Evolutionary conservation across 2,888 invertebrate species (phyloP).

Genomic region (Alsophila aescularia): DNA sequence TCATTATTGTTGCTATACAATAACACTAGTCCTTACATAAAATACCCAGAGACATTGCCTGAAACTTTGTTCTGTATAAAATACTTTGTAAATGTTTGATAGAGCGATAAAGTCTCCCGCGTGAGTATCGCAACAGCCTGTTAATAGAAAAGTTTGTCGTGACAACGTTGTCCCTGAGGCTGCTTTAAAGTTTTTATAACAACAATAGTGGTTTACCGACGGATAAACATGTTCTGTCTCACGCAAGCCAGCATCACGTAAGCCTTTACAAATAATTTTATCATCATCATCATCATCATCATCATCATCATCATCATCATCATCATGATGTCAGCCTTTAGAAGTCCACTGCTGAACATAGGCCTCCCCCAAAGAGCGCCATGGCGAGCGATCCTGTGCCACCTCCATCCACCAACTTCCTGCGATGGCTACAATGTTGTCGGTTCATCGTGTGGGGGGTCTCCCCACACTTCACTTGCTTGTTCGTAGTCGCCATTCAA

Average conservation of each 20-base stretch:
- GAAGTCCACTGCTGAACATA: no score
- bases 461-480: no score
- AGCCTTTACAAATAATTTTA: background rate
- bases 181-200: slow-evolving; percentile 17
- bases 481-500: no score
- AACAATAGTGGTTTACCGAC: slow-evolving; percentile 10
- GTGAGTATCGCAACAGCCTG: slow-evolving; percentile 21
- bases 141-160: slow-evolving; percentile 30
- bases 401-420: no score
- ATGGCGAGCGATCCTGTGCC: no score
- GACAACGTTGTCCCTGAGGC: slow-evolving; percentile 21
- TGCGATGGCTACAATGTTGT: no score
- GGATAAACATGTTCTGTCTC: slow-evolving; percentile 9
- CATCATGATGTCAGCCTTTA: no score
- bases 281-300: no score
- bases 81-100: slow-evolving; percentile 34
- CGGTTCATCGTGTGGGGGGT: no score
- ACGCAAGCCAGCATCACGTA: slow-evolving; percentile 13
- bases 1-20: no score
- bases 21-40: slow-evolving; percentile 1
- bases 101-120: slow-evolving; percentile 24
- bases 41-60: slow-evolving; percentile 1
- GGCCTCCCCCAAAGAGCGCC: no score
- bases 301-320: no score
- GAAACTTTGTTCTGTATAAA: slow-evolving; percentile 26